Evolutionary conservation across 1,140 invertebrate species (phyloP), one percentile per base, ranked within the genome.

Genomic region (Papilio helenus): DNA sequence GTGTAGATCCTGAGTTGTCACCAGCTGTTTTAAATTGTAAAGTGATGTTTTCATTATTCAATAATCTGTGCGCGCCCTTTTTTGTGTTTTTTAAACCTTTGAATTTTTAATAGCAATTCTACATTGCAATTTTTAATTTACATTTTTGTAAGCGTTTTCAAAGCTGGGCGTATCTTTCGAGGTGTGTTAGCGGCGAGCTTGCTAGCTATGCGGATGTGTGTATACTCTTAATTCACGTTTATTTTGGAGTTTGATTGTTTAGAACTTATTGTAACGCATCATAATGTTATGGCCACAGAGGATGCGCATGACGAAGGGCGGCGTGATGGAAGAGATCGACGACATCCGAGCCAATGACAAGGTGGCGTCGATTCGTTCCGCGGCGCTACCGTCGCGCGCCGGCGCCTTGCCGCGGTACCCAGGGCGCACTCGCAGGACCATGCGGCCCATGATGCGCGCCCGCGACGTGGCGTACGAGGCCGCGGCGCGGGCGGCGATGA

Each of bases 301-400:
- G 61, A 65, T 65, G 61, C 61, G 61, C 26, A 65, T 65, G 61
- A 26, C 61, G 61, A 26, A 65, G 23, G 61, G 61, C 14, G 23
- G 61, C 61, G 61, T 16, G 26, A 12, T 5, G 61, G 61, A 29
- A 26, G 61, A 65, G 26, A 34, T 12, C 23, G 61, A 65, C 26
- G 61, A 65, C 3, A 23, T 26, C 61, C 61, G 14, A 3, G 29
- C 20, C 3, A 26, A 34, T 29, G 61, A 65, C 0, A 26, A 65
- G 20, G 55, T 20, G 55, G n/a, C 55, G 7, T 61, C 23, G 7
- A 61, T 61, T 23, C n/a, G 55, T 3, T 61, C 18, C 14, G 61
- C 23, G 10, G 61, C 61, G 2, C 23, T 34, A 26, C 26, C 61
- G 0, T 65, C 26, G 10, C 61, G 61, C 10, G 23, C 61, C 12